Base-by-base conservation (phyloP, 2,888 invertebrate species). In the Gari tellinella region DNA sequence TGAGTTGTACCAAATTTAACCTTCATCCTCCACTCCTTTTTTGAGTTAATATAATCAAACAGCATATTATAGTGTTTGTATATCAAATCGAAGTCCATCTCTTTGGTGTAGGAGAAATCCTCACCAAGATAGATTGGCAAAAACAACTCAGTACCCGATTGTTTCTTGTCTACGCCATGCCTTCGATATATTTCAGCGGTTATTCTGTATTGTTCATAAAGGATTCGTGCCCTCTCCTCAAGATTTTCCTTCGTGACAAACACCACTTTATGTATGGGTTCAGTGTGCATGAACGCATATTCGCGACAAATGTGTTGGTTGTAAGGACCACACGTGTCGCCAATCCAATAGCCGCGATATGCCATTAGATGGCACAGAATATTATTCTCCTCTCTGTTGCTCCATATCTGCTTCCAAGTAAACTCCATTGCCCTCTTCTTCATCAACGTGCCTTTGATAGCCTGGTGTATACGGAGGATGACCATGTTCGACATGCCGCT, bases 321-420 rank as follows among this genome's bases (percentile, higher is more conserved):
- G 57, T 78, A 73, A 0, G 99, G 99, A 0, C 99, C 99, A 91
- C 99, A 99, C 0, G 97, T 96, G 89, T 97, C 96, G 86, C 97
- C 97, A 76, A 99, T 98, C 31, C 97, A 97, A 93, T 99, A 99
- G 61, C 98, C 97, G 89, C 97, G 97, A 89, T 97, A 98, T 0
- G 99, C 99, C 92, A 97, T 96, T 89, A 99, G 97, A 92, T 98
- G 98, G 19, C 97, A 96, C 7, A 98, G 92, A 72, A 98, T 94
- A 81, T 94, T 94, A 3, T 86, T 84, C 7, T 93, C 52, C 2
- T 85, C 83, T 8, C 79, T 74, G 0, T 46, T 31, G 73, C 92
- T 92, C 88, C 93, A 99, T 38, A 95, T 95, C 43, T 98, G 97
- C 1, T 95, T 93, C 99, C 99, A 99, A 68, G 95, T 92, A 91